Evolutionary conservation across 2,797 vertebrate species (phyloP), one percentile per base, ranked within the genome.

Genomic region (Melanotaenia trifasciata): DNA sequence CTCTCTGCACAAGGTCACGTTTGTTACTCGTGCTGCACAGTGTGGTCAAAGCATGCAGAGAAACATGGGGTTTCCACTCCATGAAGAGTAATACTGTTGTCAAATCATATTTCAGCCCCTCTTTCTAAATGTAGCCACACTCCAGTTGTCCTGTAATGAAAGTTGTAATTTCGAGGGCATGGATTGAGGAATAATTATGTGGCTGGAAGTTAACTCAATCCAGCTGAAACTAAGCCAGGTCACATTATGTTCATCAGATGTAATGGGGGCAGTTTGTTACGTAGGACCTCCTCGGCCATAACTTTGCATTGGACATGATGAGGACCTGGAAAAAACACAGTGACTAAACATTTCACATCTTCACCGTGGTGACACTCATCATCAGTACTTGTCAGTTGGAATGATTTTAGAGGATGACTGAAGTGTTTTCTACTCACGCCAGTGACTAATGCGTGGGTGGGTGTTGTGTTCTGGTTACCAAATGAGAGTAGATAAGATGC

Each of bases 1-100:
- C 51, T 57, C 72, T 72, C 51, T 28, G 32, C 51, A 18, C 80
- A 73, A 61, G 64, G 72, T 88, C 90, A 84, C 72, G 60, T 85
- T 81, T 80, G 51, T 64, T 74, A 43, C 80, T 70, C 20, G 53
- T 85, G 85, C 70, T 60, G 72, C 32, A 0, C 3, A 0, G 72
- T 72, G 59, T 61, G 80, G 75, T 85, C 78, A 78, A 79, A 90
- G 87, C 89, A 89, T 77, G 80, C 72, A 57, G 68, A 58, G 84
- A 33, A 83, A 86, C 86, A 74, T 36, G 2, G 81, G 81, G 70
- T 91, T 90, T 89, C 88, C 90, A 84, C 80, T 58, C 74, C 80
- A 74, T 7, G 3, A 36, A 54, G 76, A 38, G 77, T 70, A 75
- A 67, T 60, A 59, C 66, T 73, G 75, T 69, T 73, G 75, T 75